These are phyloP conservation scores for Baronia brevicornis DNA, from an alignment of 2,888 invertebrate species.

Conservation along the genomic window DNA sequence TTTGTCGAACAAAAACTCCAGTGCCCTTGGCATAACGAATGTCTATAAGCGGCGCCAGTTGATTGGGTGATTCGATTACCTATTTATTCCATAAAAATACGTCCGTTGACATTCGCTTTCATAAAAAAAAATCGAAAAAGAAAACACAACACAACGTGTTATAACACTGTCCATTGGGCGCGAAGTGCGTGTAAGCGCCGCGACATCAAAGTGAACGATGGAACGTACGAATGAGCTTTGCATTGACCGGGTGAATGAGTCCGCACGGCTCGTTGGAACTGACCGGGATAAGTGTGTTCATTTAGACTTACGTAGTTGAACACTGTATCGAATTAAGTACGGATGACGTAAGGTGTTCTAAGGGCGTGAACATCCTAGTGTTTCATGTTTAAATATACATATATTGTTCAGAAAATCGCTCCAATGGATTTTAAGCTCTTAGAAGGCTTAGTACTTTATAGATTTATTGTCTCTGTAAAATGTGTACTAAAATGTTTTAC, in stretches of 20 bases:
- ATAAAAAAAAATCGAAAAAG: conserved; percentile 10
- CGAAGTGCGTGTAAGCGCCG: conserved; percentile 53
- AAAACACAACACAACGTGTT: conserved; percentile 37
- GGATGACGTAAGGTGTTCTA: conserved; percentile 11
- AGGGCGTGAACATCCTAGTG: neutral
- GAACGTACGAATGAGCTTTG: conserved; percentile 34
- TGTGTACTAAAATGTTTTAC: too few species aligned
- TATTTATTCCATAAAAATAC: too few species aligned
- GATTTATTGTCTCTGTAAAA: too few species aligned
- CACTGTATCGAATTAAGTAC: conserved; percentile 14
- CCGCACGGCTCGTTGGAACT: conserved; percentile 47
- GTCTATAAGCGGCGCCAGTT: too few species aligned
- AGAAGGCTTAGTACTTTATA: too few species aligned
- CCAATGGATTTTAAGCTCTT: too few species aligned
- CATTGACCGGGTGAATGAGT: conserved; percentile 55
- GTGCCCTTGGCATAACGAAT: too few species aligned
- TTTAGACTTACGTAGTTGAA: conserved; percentile 14
- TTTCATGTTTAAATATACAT: too few species aligned
- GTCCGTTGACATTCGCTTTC: conserved; percentile 1
- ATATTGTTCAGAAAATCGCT: too few species aligned
- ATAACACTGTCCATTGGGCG: conserved; percentile 45
- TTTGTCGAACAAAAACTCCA: too few species aligned
- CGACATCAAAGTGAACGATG: conserved; percentile 60
- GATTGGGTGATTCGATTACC: too few species aligned
- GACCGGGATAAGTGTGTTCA: conserved; percentile 38